phyloP scores from a whole-genome alignment of 2,797 vertebrate species.

The Acanthis flammea region DNA sequence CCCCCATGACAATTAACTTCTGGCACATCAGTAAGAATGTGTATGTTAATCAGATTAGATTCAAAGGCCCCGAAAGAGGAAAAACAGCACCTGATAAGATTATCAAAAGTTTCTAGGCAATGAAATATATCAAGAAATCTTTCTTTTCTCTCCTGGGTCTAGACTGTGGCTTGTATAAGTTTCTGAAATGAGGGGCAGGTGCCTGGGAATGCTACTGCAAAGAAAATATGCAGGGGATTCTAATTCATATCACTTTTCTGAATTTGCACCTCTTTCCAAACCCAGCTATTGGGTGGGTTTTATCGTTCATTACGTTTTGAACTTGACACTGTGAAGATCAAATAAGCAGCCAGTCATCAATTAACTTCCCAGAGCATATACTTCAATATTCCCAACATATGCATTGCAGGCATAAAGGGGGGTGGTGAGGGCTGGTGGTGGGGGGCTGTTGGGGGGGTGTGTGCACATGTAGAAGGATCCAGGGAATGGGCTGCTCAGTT shows the following conservation, averaged over 20 bases:
- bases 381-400: slow-evolving; percentile 27
- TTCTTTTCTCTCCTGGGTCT: not conserved
- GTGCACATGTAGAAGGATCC: not conserved
- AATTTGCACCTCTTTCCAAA: slow-evolving; percentile 19
- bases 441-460: no score
- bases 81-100: not conserved
- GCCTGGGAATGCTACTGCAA: slow-evolving; percentile 12
- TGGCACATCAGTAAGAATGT: not conserved
- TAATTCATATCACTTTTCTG: not conserved
- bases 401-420: slow-evolving; percentile 8
- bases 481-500: not conserved
- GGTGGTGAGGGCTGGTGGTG: no score
- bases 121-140: not conserved
- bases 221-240: not conserved
- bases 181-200: slow-evolving; percentile 29
- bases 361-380: slow-evolving; percentile 29
- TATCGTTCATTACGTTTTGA: not conserved
- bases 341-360: slow-evolving; percentile 8
- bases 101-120: not conserved
- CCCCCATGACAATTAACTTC: not conserved
- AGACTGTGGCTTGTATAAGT: not conserved
- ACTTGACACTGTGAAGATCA: slow-evolving; percentile 25
- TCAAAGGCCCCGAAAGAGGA: not conserved
- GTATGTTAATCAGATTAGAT: not conserved
- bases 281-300: not conserved